Evolutionary conservation across 2,888 invertebrate genomes (phyloP).

Genomic region (Caenorhabditis uteleia): DNA sequence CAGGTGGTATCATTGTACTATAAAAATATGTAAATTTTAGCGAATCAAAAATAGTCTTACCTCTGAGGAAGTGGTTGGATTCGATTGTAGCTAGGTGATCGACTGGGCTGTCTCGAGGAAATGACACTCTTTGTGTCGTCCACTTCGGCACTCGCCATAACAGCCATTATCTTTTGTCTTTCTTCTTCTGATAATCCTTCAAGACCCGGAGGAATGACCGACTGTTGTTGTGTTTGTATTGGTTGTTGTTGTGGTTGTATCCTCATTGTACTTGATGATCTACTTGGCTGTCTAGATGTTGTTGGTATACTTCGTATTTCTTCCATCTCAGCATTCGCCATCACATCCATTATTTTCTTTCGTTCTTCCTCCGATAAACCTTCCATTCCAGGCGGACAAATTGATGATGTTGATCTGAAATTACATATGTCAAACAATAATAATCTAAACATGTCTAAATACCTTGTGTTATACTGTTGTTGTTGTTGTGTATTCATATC

Average conservation of each 20-base stretch:
- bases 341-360: constrained; percentile 76
- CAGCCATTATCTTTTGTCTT: constrained; percentile 75
- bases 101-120: constrained; percentile 1
- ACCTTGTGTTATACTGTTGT: not conserved
- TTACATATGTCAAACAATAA: too few species aligned
- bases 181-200: constrained; percentile 74
- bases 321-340: constrained; percentile 75
- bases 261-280: constrained; percentile 15
- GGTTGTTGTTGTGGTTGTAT: not conserved
- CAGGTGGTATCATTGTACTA: too few species aligned
- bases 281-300: constrained; percentile 23
- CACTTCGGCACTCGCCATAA: constrained; percentile 70
- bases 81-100: not conserved
- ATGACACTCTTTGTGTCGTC: too few species aligned
- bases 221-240: too few species aligned
- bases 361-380: constrained; percentile 75
- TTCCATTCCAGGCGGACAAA: constrained; percentile 58
- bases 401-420: not conserved
- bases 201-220: constrained; percentile 46
- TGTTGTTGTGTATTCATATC: not conserved
- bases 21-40: too few species aligned
- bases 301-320: constrained; percentile 9
- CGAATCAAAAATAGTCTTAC: too few species aligned
- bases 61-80: not conserved
- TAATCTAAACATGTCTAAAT: not conserved